Evolutionary conservation across 2,888 invertebrate genomes (phyloP), one percentile per base, ranked within the genome.

Genomic region (Cosmia pyralina): DNA sequence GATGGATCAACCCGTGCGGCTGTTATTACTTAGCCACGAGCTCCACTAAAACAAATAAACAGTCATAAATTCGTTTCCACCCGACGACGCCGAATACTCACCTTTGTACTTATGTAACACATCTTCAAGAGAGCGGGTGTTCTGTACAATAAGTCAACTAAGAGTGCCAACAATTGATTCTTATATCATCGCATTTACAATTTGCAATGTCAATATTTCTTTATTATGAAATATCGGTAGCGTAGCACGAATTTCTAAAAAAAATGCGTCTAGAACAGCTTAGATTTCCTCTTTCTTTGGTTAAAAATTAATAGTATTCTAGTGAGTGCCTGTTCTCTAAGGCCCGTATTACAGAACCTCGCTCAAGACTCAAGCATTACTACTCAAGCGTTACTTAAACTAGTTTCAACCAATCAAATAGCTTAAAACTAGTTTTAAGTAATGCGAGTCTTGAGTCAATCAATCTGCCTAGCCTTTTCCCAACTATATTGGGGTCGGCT

Each of bases 151-250:
- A 79, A 75, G 68, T 38, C 75, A 59, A 59, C 69, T 1, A 65
- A 50, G 50, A 83, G 57, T 34, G 41, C 48, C 46, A 72, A 79
- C 77, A 84, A 86, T 86, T 74, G 77, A 68, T 68, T 84, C 84
- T 85, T 85, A 85, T 86, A 70, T 84, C 82, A 86, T 60, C 57
- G 48, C 1, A 50, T 70, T 81, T 82, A 79, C 64, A 82, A 82
- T 80, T 78, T 72, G 53, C 50, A 78, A 11, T 63, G 65, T 79
- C 65, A 78, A 73, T 41, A 79, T 13, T 62, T 46, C 44, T 19
- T 59, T 72, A 22, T 50, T 62, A 13, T 66, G 55, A 62, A 74
- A 79, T 73, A 44, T 34, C 44, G 3, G 53, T 34, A 52, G n/a
- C 28, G 2, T 34, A 6, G 55, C 44, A 48, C 34, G 34, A 50